Conservation (phyloP, 1,140 invertebrate species). For the Bombus confusus region DNA sequence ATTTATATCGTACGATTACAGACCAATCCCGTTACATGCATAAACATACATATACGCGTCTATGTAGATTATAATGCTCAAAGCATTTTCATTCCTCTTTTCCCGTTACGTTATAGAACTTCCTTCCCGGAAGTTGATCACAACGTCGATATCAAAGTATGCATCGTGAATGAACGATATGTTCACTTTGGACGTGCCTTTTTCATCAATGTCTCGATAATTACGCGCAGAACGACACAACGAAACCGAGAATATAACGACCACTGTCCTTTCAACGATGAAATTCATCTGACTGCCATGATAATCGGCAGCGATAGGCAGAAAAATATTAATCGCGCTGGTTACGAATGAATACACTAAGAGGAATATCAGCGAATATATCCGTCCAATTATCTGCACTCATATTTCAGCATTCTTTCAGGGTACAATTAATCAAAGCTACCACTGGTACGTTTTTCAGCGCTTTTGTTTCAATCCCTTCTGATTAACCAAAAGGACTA, state of each 20-base stretch:
- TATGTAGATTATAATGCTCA: neutral
- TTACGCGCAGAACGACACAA: neutral
- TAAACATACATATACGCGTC: neutral
- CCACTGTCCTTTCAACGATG: slow-evolving; percentile 2
- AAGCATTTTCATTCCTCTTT: neutral
- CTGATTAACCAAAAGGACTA: slow-evolving; percentile 44
- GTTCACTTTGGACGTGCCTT: neutral
- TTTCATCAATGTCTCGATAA: slow-evolving; percentile 16
- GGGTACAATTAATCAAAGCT: slow-evolving; percentile 70
- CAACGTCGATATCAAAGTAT: slow-evolving; percentile 7
- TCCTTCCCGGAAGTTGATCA: neutral
- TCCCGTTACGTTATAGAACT: neutral
- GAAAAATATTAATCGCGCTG: slow-evolving; percentile 48
- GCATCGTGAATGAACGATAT: neutral
- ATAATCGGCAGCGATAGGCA: slow-evolving; percentile 5
- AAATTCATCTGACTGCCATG: neutral
- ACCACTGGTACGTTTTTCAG: slow-evolving; percentile 40
- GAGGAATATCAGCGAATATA: slow-evolving; percentile 50
- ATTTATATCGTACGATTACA: neutral
- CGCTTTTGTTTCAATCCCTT: slow-evolving; percentile 58
- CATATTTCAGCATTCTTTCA: slow-evolving; percentile 36
- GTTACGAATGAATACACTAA: slow-evolving; percentile 40
- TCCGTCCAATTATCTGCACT: slow-evolving; percentile 66
- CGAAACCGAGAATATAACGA: slow-evolving; percentile 27
- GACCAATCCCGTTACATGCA: neutral